Conservation (phyloP, 2,888 invertebrate species). For the Merodon equestris region DNA sequence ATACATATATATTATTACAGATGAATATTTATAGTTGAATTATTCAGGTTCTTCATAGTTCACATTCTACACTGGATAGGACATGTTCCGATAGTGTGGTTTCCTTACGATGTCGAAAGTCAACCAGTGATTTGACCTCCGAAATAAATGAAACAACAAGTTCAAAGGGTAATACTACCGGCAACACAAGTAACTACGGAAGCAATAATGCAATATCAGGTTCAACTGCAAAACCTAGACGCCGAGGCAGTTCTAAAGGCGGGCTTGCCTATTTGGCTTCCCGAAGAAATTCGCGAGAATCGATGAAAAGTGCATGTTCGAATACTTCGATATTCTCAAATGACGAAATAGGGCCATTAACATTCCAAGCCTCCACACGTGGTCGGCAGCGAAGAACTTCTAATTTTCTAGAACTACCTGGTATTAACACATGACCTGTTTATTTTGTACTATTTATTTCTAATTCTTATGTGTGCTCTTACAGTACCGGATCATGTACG, state of each 20-base stretch:
- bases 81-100: slow-evolving; percentile 79
- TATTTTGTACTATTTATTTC: neutral
- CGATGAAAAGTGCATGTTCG: slow-evolving; percentile 83
- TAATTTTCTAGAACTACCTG: slow-evolving; percentile 92
- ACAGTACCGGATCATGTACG: slow-evolving; percentile 90
- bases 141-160: slow-evolving; percentile 78
- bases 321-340: slow-evolving; percentile 85
- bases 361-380: slow-evolving; percentile 88
- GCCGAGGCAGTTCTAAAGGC: slow-evolving; percentile 83
- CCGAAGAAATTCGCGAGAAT: slow-evolving; percentile 89
- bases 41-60: slow-evolving; percentile 76
- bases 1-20: no score
- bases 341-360: slow-evolving; percentile 89
- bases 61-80: slow-evolving; percentile 78
- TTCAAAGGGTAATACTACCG: slow-evolving; percentile 79
- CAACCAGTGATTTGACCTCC: slow-evolving; percentile 86
- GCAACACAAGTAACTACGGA: slow-evolving; percentile 39
- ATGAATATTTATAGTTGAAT: no score
- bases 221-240: slow-evolving; percentile 79
- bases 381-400: slow-evolving; percentile 90
- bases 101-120: slow-evolving; percentile 83
- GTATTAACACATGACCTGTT: slow-evolving; percentile 78
- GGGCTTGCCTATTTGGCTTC: slow-evolving; percentile 91
- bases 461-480: slow-evolving; percentile 30
- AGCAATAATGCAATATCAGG: slow-evolving; percentile 38